Percentiles rank a stretch among this genome's conserved stretches.
Evolutionary conservation across 2,888 invertebrate species (phyloP).

Genomic region (Drosophila austrosaltans): DNA sequence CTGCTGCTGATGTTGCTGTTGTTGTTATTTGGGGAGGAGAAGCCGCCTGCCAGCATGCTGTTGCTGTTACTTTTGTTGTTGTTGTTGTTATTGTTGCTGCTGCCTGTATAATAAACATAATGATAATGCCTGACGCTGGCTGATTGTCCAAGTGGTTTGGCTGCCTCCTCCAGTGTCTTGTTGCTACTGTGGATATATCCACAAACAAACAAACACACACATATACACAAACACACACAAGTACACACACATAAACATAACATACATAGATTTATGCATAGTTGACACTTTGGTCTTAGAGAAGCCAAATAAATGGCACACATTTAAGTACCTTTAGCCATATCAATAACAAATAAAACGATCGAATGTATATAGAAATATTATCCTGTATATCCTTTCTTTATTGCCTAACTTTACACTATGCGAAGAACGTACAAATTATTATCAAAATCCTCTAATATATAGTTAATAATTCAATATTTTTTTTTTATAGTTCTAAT

Average conservation of each 20-base stretch:
- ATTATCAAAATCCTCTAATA: too few relatives aligned
- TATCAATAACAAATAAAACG: conserved; percentile 40
- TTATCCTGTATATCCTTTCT: too few relatives aligned
- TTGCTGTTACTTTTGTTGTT: conserved; percentile 3
- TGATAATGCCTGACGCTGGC: conserved; percentile 72
- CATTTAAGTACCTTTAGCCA: conserved; percentile 15
- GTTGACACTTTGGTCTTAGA: conserved; percentile 59
- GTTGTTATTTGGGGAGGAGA: conserved; percentile 10
- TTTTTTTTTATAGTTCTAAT: too few relatives aligned
- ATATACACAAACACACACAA: conserved; percentile 16
- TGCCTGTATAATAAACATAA: conserved; percentile 77
- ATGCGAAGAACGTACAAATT: too few relatives aligned
- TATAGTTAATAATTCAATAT: too few relatives aligned
- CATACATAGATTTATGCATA: conserved; percentile 12
- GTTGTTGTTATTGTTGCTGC: conserved; percentile 37
- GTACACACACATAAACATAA: not conserved
- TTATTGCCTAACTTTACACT: too few relatives aligned
- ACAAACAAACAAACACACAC: conserved; percentile 28
- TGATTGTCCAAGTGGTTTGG: conserved; percentile 67
- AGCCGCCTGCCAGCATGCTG: conserved; percentile 12
- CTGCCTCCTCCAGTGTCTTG: conserved; percentile 42
- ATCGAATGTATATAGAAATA: conserved; percentile 17
- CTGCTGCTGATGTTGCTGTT: conserved; percentile 35
- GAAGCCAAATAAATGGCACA: conserved; percentile 56
- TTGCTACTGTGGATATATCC: conserved; percentile 65